phyloP scores from a whole-genome alignment of 2,113 vertebrate genomes.

The Hydrochoerus hydrochaeris region DNA sequence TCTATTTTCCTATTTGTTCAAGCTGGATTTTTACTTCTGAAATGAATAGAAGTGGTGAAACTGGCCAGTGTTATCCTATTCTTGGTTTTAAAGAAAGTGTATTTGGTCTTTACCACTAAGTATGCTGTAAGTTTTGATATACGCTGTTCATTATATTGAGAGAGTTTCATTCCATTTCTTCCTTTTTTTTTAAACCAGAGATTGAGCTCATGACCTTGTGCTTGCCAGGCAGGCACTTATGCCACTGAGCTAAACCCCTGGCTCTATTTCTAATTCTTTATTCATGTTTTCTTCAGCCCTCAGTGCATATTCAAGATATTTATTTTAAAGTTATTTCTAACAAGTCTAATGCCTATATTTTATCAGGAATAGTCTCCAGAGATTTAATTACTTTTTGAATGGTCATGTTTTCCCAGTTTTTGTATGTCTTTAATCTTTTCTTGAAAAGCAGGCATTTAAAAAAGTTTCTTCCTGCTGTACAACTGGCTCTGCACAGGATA shows the following conservation, averaged over 20 bases:
- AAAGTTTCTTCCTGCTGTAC: background rate
- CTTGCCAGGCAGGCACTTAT: no score
- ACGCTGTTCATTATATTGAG: background rate
- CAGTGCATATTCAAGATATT: background rate
- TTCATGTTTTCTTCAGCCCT: background rate
- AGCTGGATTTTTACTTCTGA: background rate
- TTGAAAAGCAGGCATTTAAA: background rate
- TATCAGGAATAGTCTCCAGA: background rate
- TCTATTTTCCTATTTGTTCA: background rate
- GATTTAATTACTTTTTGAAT: background rate
- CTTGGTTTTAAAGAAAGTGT: background rate
- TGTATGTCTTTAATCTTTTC: background rate
- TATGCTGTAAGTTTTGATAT: background rate
- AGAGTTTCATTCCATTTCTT: background rate
- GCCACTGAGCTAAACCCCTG: no score
- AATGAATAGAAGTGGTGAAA: background rate
- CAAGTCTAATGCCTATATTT: background rate
- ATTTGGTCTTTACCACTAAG: background rate
- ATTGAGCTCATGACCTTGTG: no score
- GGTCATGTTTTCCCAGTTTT: background rate
- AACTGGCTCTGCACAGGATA: background rate
- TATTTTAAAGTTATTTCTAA: background rate
- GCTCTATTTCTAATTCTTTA: background rate
- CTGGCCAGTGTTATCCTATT: background rate
- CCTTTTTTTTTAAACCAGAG: no score